These are phyloP conservation scores for Alethe diademata DNA, from an alignment of 2,113 vertebrate genomes.

Conservation along the genomic window DNA sequence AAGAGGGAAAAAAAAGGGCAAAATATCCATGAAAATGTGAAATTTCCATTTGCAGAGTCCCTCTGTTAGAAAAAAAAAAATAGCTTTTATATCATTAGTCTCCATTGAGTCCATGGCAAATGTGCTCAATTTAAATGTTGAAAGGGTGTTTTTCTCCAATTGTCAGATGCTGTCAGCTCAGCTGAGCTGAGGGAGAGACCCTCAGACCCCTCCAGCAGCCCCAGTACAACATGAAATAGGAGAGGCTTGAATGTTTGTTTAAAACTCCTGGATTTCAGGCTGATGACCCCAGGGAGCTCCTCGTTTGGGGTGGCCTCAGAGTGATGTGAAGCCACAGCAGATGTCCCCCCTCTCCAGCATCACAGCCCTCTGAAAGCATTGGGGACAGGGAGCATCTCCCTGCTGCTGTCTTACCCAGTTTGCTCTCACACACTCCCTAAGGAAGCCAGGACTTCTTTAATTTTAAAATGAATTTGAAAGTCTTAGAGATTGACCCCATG, in stretches of 20 bases:
- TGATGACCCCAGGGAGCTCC: not conserved
- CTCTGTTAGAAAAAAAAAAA: not conserved
- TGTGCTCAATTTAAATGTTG: not conserved
- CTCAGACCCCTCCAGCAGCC: rapidly evolving
- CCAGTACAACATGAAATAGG: not conserved
- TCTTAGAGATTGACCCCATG: not conserved
- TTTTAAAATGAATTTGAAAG: not conserved
- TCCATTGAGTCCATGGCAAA: not conserved
- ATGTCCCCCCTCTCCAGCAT: not conserved
- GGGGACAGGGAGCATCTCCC: not conserved
- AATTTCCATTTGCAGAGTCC: not conserved
- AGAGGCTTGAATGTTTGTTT: not conserved
- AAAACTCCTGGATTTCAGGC: not conserved
- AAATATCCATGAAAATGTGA: not conserved
- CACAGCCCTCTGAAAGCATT: not conserved
- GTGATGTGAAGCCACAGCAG: not conserved
- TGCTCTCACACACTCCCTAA: not conserved
- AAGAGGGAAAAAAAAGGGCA: not conserved
- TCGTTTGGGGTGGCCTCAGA: not conserved
- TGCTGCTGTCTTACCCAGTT: not conserved
- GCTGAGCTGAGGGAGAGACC: not conserved
- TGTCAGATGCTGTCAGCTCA: conserved; percentile 5
- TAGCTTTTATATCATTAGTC: not conserved
- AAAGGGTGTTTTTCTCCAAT: not conserved
- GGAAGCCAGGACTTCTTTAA: not conserved